Percentiles rank a stretch among this genome's conserved stretches.
Conservation (phyloP, 2,888 invertebrate genomes). For the Phlogophora meticulosa region DNA sequence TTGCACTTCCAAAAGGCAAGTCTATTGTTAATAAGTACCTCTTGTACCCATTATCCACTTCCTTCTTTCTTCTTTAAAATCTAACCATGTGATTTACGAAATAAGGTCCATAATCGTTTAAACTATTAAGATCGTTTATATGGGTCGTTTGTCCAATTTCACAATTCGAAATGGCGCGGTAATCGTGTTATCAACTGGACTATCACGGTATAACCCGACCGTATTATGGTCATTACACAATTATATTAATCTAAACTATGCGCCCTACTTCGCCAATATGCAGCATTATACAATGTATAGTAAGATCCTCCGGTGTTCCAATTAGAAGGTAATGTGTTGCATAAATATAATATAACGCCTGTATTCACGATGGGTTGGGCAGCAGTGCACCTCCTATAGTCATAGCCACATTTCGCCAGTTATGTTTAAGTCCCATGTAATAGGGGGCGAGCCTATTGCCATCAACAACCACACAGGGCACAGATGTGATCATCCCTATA, state of each 20-base stretch:
- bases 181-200: constrained; percentile 64
- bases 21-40: constrained; percentile 27
- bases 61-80: constrained; percentile 33
- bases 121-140: constrained; percentile 48
- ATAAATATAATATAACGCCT: constrained; percentile 27
- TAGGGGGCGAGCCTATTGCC: no score
- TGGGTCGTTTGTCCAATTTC: constrained; percentile 66
- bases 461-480: no score
- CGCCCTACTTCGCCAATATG: constrained; percentile 53
- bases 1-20: constrained; percentile 15
- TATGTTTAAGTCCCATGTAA: no score
- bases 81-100: constrained; percentile 25
- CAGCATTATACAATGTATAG: constrained; percentile 30
- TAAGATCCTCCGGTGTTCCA: constrained; percentile 37
- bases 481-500: no score
- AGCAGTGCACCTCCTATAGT: not conserved
- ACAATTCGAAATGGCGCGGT: constrained; percentile 62
- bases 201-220: constrained; percentile 59
- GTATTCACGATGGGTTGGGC: not conserved
- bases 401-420: no score
- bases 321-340: constrained; percentile 48
- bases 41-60: constrained; percentile 24
- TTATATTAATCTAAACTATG: constrained; percentile 60
- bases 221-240: constrained; percentile 60
- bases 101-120: constrained; percentile 43